Evolutionary conservation across 2,888 invertebrate species (phyloP).

Genomic region (Oasisia sp.): DNA sequence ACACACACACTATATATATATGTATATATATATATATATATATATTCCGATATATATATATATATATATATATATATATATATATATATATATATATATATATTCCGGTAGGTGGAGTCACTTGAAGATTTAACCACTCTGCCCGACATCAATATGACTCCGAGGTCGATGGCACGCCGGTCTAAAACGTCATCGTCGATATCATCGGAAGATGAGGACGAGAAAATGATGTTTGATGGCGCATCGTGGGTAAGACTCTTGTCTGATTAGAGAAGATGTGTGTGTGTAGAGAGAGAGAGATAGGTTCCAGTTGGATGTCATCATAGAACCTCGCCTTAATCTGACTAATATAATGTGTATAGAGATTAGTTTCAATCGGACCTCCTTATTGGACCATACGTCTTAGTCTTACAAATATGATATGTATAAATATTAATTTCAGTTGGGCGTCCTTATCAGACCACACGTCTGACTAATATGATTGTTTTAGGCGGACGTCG

Average conservation of each 20-base stretch:
- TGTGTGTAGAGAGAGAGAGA: neutral
- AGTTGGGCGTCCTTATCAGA: neutral
- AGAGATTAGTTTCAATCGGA: neutral
- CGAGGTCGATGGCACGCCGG: neutral
- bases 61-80: too few relatives aligned
- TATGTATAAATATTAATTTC: too few relatives aligned
- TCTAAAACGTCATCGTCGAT: neutral
- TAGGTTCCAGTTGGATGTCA: neutral
- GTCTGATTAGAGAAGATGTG: neutral
- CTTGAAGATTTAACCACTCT: neutral
- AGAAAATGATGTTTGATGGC: neutral
- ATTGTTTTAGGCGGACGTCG: too few relatives aligned
- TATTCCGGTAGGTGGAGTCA: neutral
- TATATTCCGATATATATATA: neutral
- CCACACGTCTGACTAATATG: neutral
- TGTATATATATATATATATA: too few relatives aligned
- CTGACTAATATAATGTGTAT: neutral
- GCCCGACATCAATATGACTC: neutral
- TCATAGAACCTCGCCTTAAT: neutral
- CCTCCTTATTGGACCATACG: neutral
- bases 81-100: too few relatives aligned
- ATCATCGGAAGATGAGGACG: neutral
- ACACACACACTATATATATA: too few relatives aligned
- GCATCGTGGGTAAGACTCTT: neutral
- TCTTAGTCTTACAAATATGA: neutral